Percentiles rank a stretch among this genome's conserved stretches.
Evolutionary conservation across 2,888 invertebrate genomes (phyloP).

Genomic region (Cactoblastis cactorum): DNA sequence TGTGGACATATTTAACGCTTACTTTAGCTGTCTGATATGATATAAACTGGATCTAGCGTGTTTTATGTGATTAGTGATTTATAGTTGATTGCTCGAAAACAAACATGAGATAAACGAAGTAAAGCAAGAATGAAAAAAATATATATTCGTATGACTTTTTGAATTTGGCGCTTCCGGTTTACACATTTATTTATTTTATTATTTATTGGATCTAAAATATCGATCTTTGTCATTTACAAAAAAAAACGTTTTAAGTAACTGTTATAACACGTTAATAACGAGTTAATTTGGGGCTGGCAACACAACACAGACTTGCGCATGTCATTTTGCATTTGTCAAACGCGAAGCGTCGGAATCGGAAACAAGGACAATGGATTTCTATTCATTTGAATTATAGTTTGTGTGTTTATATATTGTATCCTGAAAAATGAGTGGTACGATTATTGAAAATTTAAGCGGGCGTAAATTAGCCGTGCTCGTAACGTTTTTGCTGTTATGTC

Average conservation of each 20-base stretch:
- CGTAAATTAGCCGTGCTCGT: conserved; percentile 93
- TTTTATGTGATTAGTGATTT: neutral
- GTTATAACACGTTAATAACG: conserved; percentile 14
- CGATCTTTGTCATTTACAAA: no score
- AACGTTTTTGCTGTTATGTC: conserved; percentile 86
- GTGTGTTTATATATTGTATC: conserved; percentile 22
- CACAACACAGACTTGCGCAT: conserved; percentile 54
- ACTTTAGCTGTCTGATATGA: conserved; percentile 45
- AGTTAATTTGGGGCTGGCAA: conserved; percentile 39
- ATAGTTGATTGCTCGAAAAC: neutral
- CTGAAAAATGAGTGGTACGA: conserved; percentile 90
- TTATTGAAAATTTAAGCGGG: conserved; percentile 97
- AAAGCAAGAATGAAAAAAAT: neutral
- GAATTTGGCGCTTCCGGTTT: no score
- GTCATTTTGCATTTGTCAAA: conserved; percentile 41
- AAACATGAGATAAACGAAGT: neutral
- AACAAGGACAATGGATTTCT: conserved; percentile 62
- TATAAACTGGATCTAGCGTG: conserved; percentile 38
- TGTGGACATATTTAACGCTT: conserved; percentile 51
- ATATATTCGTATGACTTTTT: no score
- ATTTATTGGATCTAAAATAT: neutral
- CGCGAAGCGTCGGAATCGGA: conserved; percentile 40
- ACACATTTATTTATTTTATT: neutral
- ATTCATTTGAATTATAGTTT: conserved; percentile 32
- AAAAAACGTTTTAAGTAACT: neutral